Evolutionary conservation across 2,888 invertebrate species (phyloP), one percentile per base, ranked within the genome.

Genomic region (Anthophora plumipes): DNA sequence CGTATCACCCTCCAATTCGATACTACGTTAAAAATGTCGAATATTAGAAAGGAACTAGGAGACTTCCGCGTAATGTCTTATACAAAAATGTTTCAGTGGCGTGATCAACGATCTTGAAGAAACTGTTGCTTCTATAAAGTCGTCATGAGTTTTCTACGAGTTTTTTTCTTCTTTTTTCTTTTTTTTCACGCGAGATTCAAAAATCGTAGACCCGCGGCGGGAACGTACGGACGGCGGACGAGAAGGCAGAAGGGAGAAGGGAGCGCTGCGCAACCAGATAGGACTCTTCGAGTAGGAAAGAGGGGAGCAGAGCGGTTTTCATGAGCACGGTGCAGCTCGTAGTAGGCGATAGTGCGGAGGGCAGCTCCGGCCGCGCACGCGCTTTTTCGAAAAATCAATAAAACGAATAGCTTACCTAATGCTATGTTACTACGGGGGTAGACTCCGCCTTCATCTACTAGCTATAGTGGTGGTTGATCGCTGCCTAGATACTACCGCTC

Each of bases 311-410:
- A 84, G 82, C 82, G 89, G 87, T 91, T 91, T 91, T 91, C 88
- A 89, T 88, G 88, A 91, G 88, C 88, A 87, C 85, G 88, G 75
- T 83, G 89, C 90, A 85, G 88, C 88, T 89, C 89, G 92, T 92
- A 92, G 92, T 92, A 92, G 92, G 92, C 89, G 90, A 92, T 92
- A 92, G 92, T 92, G 90, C 89, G 90, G 91, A 91, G 90, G 90
- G 90, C 89, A 90, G 89, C 85, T 86, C 87, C 86, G 90, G 90
- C 91, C 92, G 93, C 93, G 93, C 93, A 92, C 90, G 93, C 93
- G 93, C 93, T 93, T 93, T 93, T 92, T 91, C 91, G 92, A 93
- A 93, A 93, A 93, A 93, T 93, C 93, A 93, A 93, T 93, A 93
- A 93, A 93, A 93, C 91, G 93, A 93, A 93, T 93, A 93, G 93